A percentile compares a stretch with the other conserved stretches of the same genome.
phyloP scores from a whole-genome alignment of 92 coral and sea anemone genomes.

The Metridium senile region DNA sequence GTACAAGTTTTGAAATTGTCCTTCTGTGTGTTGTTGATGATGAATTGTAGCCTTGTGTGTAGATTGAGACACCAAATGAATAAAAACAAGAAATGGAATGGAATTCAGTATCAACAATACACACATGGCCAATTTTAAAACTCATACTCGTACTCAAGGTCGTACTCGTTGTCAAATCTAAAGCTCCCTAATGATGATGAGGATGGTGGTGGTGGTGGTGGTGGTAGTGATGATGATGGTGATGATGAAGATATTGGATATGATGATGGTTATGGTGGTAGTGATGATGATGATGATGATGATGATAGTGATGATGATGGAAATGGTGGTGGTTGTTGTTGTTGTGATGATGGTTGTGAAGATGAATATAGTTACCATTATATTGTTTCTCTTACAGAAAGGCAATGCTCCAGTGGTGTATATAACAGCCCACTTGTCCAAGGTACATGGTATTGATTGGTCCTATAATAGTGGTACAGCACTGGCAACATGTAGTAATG shows the following conservation, averaged over 20 bases:
- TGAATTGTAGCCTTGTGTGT: too few species aligned
- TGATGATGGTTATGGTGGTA: background rate
- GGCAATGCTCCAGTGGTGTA: constrained; percentile 91
- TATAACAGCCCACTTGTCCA: constrained; percentile 95
- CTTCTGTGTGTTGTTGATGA: too few species aligned
- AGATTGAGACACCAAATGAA: too few species aligned
- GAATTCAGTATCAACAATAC: too few species aligned
- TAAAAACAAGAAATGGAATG: too few species aligned
- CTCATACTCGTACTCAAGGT: too few species aligned
- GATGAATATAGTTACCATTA: background rate
- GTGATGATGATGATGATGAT: background rate
- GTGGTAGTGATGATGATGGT: background rate
- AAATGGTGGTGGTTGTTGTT: background rate
- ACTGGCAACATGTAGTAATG: constrained; percentile 93
- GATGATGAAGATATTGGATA: background rate
- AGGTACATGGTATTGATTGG: constrained; percentile 97
- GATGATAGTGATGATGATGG: background rate
- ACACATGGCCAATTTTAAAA: too few species aligned
- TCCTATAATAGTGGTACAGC: constrained; percentile 79
- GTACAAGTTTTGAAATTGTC: too few species aligned
- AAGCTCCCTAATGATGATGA: background rate
- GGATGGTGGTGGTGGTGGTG: background rate
- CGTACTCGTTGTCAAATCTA: too few species aligned
- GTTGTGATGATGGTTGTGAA: background rate
- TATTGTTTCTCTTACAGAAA: constrained; percentile 67